Percentiles rank a stretch among this genome's conserved stretches.
Conservation (phyloP, 2,888 invertebrate genomes). For the Drosophila neonasuta region DNA sequence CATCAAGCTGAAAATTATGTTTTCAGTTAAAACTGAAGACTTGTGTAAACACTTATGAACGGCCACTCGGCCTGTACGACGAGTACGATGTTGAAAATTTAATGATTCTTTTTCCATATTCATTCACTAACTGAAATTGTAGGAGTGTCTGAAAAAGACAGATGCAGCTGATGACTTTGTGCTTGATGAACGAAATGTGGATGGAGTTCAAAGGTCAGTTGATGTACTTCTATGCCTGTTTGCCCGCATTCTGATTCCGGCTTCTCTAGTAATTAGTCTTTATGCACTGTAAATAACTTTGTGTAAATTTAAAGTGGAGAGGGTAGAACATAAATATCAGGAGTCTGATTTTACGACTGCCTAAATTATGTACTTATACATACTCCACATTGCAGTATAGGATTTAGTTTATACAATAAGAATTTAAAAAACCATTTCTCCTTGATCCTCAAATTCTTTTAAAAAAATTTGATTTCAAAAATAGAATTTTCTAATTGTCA, state of each 20-base stretch:
- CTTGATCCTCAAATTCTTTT: no score
- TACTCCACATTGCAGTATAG: no score
- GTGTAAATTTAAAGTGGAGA: neutral
- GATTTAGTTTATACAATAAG: no score
- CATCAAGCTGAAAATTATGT: constrained; percentile 79
- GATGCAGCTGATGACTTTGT: neutral
- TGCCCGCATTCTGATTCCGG: neutral
- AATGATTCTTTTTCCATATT: constrained; percentile 50
- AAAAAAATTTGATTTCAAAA: no score
- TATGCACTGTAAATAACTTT: neutral
- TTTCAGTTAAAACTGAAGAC: constrained; percentile 82
- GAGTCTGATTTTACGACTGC: no score
- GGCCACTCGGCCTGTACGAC: constrained; percentile 47
- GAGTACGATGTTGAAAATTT: constrained; percentile 56
- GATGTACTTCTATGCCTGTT: neutral
- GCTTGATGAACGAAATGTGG: neutral
- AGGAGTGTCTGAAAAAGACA: constrained; percentile 3
- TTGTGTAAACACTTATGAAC: constrained; percentile 81
- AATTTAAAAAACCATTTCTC: no score
- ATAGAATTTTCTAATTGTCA: no score
- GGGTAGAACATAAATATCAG: neutral
- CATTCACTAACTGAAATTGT: constrained; percentile 21
- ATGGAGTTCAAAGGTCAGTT: neutral
- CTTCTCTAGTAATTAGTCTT: constrained; percentile 1
- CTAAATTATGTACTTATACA: no score